These are phyloP conservation scores for Salvelinus fontinalis DNA, from an alignment of 2,113 vertebrate species.

Conservation along the genomic window DNA sequence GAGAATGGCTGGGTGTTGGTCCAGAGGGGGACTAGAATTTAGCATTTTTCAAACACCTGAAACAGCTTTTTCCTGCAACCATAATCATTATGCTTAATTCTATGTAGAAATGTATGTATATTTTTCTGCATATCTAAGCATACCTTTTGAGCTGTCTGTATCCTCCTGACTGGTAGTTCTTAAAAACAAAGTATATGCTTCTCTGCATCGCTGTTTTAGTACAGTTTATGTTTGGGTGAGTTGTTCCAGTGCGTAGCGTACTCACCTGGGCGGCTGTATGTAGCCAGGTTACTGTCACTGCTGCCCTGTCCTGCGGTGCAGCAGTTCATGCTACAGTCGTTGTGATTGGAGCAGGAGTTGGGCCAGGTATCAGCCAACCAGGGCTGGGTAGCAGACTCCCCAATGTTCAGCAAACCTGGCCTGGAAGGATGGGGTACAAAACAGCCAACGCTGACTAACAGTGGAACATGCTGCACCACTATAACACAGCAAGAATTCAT, in stretches of 20 bases:
- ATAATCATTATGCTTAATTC: no score
- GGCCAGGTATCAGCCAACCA: conserved; percentile 99
- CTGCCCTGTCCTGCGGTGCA: conserved; percentile 92
- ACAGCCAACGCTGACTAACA: neutral
- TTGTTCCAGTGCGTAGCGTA: neutral
- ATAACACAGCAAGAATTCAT: neutral
- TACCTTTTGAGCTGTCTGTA: no score
- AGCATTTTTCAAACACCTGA: no score
- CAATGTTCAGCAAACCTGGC: conserved; percentile 95
- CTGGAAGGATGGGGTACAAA: conserved; percentile 63
- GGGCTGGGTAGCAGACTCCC: conserved; percentile 88
- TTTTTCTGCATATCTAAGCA: no score
- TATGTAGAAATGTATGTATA: no score
- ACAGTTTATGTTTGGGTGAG: neutral
- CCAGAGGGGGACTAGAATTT: no score
- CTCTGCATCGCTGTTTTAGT: neutral
- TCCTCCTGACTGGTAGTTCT: no score
- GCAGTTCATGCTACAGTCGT: conserved; percentile 97
- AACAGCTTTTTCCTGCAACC: no score
- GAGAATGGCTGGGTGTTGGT: no score
- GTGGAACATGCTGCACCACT: neutral
- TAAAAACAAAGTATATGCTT: no score
- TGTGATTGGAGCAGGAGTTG: conserved; percentile 93
- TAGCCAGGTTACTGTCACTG: conserved; percentile 95
- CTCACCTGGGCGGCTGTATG: conserved; percentile 96